These are phyloP conservation scores for Galleria mellonella DNA, from an alignment of 1,140 invertebrate species.

Conservation along the genomic window DNA sequence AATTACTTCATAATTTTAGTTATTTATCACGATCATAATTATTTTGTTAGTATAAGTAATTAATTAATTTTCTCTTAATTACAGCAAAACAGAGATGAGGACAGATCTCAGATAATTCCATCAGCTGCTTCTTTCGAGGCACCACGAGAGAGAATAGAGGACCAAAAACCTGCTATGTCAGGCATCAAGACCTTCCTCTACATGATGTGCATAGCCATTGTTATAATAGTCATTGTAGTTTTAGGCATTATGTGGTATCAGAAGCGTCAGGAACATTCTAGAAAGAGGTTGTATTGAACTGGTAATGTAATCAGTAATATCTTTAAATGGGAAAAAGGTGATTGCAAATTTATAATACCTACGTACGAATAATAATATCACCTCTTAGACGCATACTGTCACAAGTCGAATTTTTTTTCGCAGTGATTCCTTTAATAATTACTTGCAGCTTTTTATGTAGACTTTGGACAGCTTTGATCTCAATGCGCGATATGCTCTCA, in stretches of 20 bases:
- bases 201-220: conserved; percentile 86
- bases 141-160: conserved; percentile 91
- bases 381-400: no score
- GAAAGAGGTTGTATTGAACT: conserved; percentile 91
- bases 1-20: no score
- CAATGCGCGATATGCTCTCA: no score
- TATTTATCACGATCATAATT: no score
- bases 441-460: no score
- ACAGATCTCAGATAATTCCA: conserved; percentile 84
- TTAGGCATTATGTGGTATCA: conserved; percentile 94
- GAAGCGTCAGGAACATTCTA: conserved; percentile 90
- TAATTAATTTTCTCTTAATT: conserved; percentile 39
- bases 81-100: conserved; percentile 80
- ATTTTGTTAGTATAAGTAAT: no score
- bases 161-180: conserved; percentile 87
- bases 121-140: conserved; percentile 88
- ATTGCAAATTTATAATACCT: neutral
- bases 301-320: neutral
- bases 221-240: conserved; percentile 85
- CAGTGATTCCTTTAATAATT: no score
- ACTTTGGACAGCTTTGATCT: no score
- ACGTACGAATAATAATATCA: no score
- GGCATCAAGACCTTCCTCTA: conserved; percentile 93
- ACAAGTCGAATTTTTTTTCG: no score
- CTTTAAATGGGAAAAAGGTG: neutral